Percentiles rank a stretch among this genome's conserved stretches.
These are phyloP conservation scores for Microcebus ravelobensis DNA, from an alignment of 2,113 vertebrate genomes.

Conservation along the genomic window DNA sequence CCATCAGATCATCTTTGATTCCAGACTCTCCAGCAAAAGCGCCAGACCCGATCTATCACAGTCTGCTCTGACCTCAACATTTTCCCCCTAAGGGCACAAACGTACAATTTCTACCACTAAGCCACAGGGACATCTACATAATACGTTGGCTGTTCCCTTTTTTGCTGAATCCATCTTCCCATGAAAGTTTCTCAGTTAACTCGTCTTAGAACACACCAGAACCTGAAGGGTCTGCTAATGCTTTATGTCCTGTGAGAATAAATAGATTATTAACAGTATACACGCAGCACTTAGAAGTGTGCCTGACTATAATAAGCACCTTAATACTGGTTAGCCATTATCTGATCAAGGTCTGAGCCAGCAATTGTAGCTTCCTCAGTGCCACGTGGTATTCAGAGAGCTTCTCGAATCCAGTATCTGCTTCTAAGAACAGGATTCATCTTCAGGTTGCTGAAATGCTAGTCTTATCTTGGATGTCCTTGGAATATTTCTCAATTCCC, in stretches of 20 bases:
- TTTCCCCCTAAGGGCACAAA: constrained; percentile 29
- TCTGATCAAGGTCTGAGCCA: background rate
- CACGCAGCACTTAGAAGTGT: background rate
- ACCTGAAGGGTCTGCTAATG: background rate
- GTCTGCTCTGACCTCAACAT: constrained; percentile 40
- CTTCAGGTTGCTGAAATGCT: background rate
- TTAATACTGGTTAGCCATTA: background rate
- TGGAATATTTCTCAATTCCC: constrained; percentile 1
- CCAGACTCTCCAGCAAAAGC: background rate
- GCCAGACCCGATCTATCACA: background rate
- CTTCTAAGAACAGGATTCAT: background rate
- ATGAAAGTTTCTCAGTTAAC: constrained; percentile 38
- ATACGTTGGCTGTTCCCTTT: background rate
- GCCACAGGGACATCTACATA: background rate
- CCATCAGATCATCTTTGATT: constrained; percentile 36
- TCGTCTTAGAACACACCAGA: constrained; percentile 26
- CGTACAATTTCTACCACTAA: background rate
- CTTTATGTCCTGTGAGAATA: constrained; percentile 3
- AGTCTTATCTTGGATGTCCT: background rate
- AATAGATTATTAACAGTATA: background rate
- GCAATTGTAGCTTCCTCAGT: background rate
- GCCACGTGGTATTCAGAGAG: background rate
- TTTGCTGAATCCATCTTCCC: constrained; percentile 45
- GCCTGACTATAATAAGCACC: background rate
- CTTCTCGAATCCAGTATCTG: background rate